Evolutionary conservation across 2,888 invertebrate species (phyloP).

Genomic region (Macrophya alboannulata): DNA sequence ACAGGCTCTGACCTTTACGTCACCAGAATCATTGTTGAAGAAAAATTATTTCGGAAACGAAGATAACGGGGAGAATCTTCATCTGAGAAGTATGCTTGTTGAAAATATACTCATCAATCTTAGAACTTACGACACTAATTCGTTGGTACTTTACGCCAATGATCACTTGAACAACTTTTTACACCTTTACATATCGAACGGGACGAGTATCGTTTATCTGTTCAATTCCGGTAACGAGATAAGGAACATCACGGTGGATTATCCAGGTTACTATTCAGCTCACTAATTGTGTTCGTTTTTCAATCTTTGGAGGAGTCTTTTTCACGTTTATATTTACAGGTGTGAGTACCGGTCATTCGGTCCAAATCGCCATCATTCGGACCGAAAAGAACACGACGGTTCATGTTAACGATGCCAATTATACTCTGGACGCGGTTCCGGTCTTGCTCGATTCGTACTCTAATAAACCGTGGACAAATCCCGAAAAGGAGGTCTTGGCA

Average conservation of each 20-base stretch:
- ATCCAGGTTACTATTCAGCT: conserved; percentile 79
- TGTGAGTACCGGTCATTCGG: conserved; percentile 91
- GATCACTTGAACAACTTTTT: conserved; percentile 97
- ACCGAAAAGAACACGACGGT: conserved; percentile 88
- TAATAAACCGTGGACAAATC: conserved; percentile 93
- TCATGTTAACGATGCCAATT: conserved; percentile 91
- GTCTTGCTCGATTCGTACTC: conserved; percentile 89
- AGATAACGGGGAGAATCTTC: conserved; percentile 83
- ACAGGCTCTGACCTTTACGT: conserved; percentile 95
- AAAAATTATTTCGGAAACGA: conserved; percentile 88
- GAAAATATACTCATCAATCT: conserved; percentile 94
- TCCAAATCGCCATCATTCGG: conserved; percentile 93
- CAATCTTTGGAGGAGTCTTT: not conserved
- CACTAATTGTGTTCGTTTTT: not conserved
- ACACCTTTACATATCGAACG: conserved; percentile 91
- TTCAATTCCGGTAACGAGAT: conserved; percentile 93
- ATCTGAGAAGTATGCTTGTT: conserved; percentile 88
- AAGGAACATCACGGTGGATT: conserved; percentile 89
- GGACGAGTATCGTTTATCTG: conserved; percentile 90
- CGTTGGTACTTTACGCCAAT: conserved; percentile 94
- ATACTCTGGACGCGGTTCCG: conserved; percentile 87
- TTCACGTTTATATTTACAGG: conserved; percentile 75
- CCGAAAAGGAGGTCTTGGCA: conserved; percentile 91
- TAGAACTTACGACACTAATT: conserved; percentile 91
- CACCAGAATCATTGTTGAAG: conserved; percentile 89